Evolutionary conservation across 1,140 invertebrate genomes (phyloP).

Genomic region (Helicoverpa armigera): DNA sequence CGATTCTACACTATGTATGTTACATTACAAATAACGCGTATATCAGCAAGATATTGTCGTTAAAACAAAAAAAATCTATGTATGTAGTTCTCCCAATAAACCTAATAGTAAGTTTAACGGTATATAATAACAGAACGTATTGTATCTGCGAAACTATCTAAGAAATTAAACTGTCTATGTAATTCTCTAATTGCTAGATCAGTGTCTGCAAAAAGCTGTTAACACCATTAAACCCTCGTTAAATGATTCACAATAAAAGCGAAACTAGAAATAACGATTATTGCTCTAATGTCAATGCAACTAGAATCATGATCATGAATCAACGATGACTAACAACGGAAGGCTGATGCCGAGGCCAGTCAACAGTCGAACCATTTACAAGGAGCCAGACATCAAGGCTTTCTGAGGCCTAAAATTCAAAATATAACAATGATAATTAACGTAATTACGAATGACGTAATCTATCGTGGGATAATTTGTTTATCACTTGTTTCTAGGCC

Average conservation of each 20-base stretch:
- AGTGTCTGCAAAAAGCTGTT: no score
- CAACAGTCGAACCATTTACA: constrained; percentile 37
- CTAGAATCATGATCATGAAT: constrained; percentile 53
- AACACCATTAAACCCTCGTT: constrained; percentile 13
- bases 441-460: constrained; percentile 23
- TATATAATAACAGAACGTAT: no score
- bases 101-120: no score
- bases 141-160: no score
- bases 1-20: background rate
- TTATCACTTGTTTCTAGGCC: constrained; percentile 14
- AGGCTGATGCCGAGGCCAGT: constrained; percentile 43
- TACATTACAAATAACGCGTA: background rate
- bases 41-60: background rate
- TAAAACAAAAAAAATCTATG: no score
- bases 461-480: background rate
- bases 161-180: no score
- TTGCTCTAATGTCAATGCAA: background rate
- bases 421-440: constrained; percentile 23
- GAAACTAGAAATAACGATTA: constrained; percentile 9
- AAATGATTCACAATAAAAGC: background rate
- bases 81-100: no score
- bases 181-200: no score
- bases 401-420: constrained; percentile 12
- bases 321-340: constrained; percentile 61
- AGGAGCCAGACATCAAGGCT: constrained; percentile 11